Evolutionary conservation across 2,113 vertebrate species (phyloP).

Genomic region (Caloenas nicobarica): DNA sequence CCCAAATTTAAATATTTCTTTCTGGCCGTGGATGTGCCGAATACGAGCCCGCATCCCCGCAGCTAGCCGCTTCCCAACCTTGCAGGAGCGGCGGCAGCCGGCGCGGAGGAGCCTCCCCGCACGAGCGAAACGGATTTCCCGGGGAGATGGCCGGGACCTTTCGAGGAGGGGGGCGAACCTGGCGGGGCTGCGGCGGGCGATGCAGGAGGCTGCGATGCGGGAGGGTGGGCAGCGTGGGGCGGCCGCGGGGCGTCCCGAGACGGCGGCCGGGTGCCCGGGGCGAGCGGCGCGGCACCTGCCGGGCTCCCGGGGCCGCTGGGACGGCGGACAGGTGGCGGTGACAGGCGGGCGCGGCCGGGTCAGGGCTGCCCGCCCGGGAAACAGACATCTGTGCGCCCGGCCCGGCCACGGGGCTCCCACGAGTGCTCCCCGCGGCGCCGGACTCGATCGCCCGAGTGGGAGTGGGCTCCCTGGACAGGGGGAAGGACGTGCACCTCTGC

Average conservation of each 20-base stretch:
- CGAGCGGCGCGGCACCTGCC: slow-evolving; percentile 44
- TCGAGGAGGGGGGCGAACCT: neutral
- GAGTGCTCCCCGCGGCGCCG: neutral
- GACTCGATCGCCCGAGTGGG: neutral
- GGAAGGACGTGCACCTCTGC: neutral
- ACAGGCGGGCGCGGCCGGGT: neutral
- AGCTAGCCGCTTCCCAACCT: neutral
- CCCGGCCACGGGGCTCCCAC: neutral
- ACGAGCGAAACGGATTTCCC: slow-evolving; percentile 66
- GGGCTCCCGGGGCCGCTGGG: slow-evolving; percentile 20
- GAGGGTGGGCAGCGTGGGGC: neutral
- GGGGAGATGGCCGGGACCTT: neutral
- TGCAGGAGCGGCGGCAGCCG: neutral
- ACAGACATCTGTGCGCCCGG: neutral
- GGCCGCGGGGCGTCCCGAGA: neutral
- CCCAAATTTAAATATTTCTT: neutral
- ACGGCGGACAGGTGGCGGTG: slow-evolving; percentile 62
- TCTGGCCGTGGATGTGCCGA: neutral
- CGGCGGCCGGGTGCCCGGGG: neutral
- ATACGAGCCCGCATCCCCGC: neutral
- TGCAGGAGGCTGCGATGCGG: neutral
- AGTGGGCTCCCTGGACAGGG: neutral
- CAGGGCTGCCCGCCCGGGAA: neutral
- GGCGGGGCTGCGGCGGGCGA: neutral
- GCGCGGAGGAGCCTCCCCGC: neutral